Evolutionary conservation across 1,140 invertebrate species (phyloP), one percentile per base, ranked within the genome.

Genomic region (Propsilocerus akamusi): DNA sequence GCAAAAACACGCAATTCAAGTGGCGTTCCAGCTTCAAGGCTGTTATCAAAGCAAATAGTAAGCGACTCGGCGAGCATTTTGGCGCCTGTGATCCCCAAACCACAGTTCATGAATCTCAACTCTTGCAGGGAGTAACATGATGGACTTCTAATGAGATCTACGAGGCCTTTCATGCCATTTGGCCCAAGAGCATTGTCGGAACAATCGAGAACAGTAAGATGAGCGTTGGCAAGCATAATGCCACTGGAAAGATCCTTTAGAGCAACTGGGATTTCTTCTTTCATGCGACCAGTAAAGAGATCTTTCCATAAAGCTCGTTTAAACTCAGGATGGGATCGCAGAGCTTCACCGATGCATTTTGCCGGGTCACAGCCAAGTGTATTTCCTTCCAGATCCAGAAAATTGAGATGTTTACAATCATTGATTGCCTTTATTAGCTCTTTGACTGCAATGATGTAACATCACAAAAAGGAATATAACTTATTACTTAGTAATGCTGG

Each of bases 161-260:
- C 80, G 37, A 99, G 69, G 4, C 91, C 92, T 54, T 83, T 73
- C 47, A 97, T 84, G 28, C 93, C 95, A 60, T 95, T 90, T 0
- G 95, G 94, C 5, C 96, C 96, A 63, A 99, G 86, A 0, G 96
- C 96, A 75, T 99, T 99, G 63, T 99, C 95, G 69, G 93, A 97
- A 1, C 99, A 72, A 62, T 99, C 93, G 8, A 99, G 66, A 55
- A 91, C 84, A 0, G 80, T 76, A 0, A 99, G 70, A 4, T 77
- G 69, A 2, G 88, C 86, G 3, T 77, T 75, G 0, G 91, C 84
- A 8, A 61, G 57, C 48, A 89, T 87, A 46, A 99, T 74, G 5
- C 87, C 92, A 52, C 72, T 72, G 5, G 89, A 84, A 2, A 98
- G 67, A 47, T 58, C 52, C 17, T 57, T 52, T 56, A 99, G 67